Conservation (phyloP, 2,113 vertebrate species). For the Rhinolophus sinicus region DNA sequence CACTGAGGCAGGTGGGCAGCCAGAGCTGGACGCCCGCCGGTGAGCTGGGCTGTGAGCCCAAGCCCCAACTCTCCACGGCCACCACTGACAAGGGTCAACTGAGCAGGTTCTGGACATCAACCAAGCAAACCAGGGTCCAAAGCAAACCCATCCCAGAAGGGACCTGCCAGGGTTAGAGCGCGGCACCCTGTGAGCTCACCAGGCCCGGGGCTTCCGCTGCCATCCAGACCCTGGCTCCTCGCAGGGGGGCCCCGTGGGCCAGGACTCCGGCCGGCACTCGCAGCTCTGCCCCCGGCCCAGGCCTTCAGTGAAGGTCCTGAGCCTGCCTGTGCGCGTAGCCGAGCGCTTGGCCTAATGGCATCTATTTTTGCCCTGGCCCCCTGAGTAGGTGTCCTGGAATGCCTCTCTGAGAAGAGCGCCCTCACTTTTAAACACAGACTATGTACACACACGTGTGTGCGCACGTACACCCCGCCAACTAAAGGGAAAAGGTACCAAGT, state of each 20-base stretch:
- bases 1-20: background rate
- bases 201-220: background rate
- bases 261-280: accelerated
- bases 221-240: accelerated
- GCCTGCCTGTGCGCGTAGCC: background rate
- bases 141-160: background rate
- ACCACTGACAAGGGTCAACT: background rate
- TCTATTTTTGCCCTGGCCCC: conserved; percentile 32
- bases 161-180: background rate
- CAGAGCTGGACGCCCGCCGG: accelerated
- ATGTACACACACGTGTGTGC: background rate
- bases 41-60: accelerated
- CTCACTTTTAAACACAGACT: background rate
- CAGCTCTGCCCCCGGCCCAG: background rate
- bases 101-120: background rate
- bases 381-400: background rate
- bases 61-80: background rate
- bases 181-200: background rate
- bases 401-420: background rate
- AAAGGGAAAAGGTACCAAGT: background rate
- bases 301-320: background rate
- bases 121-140: too few relatives aligned
- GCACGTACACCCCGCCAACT: background rate
- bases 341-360: background rate
- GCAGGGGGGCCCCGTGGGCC: background rate